Conservation (phyloP, 2,113 vertebrate genomes). For the Macrotis lagotis region DNA sequence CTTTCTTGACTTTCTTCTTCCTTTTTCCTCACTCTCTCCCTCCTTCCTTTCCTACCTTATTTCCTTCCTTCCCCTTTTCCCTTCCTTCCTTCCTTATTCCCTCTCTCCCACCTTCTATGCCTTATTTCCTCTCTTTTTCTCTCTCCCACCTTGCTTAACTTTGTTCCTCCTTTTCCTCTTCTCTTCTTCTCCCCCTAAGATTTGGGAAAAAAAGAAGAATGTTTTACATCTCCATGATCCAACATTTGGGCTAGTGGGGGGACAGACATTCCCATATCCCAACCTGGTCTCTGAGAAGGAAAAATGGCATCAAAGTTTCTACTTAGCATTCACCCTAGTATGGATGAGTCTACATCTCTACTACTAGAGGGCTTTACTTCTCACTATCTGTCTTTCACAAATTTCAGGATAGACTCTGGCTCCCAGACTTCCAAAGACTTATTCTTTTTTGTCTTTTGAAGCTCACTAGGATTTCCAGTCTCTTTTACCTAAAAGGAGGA, state of each 20-base stretch:
- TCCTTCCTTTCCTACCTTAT: not conserved
- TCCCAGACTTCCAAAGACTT: not conserved
- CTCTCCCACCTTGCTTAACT: too few species aligned
- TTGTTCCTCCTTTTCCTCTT: not conserved
- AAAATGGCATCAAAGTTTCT: not conserved
- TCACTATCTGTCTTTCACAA: not conserved
- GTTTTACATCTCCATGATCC: too few species aligned
- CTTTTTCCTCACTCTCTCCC: not conserved
- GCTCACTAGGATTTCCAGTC: not conserved
- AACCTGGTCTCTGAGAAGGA: not conserved
- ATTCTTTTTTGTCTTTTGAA: not conserved
- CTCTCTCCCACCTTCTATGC: too few species aligned
- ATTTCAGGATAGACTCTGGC: not conserved
- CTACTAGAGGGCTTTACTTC: not conserved
- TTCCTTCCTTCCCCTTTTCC: too few species aligned
- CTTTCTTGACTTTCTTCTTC: not conserved
- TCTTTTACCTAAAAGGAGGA: not conserved
- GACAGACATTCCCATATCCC: not conserved
- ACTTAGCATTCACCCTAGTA: not conserved
- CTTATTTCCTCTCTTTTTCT: too few species aligned
- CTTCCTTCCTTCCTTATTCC: too few species aligned
- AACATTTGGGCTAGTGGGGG: too few species aligned
- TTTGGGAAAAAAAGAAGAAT: not conserved
- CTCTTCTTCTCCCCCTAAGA: not conserved
- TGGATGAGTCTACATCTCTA: not conserved